Percentiles rank a stretch among this genome's conserved stretches.
These are phyloP conservation scores for Diabrotica virgifera DNA, from an alignment of 1,140 invertebrate species.

Conservation along the genomic window DNA sequence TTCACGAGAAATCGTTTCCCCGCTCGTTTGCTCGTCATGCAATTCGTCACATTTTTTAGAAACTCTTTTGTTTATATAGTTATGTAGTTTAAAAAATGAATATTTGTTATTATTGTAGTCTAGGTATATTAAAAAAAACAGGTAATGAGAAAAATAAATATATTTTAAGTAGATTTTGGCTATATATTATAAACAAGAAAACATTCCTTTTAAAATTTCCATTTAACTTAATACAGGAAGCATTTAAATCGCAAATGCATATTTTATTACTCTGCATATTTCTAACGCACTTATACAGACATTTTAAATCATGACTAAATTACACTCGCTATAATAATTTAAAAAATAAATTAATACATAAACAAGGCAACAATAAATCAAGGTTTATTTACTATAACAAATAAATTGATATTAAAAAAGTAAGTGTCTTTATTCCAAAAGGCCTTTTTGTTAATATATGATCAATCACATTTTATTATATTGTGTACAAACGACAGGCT, in stretches of 20 bases:
- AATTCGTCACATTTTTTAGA: too few species aligned
- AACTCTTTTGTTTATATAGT: too few species aligned
- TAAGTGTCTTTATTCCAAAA: too few species aligned
- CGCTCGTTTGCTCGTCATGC: too few species aligned
- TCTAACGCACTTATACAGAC: not conserved
- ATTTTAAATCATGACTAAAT: constrained; percentile 29
- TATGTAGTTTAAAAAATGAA: too few species aligned
- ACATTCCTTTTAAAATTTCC: not conserved
- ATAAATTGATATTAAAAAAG: constrained; percentile 5
- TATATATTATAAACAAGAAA: not conserved
- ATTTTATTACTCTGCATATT: constrained; percentile 7
- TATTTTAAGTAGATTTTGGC: constrained; percentile 13
- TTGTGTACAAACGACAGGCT: too few species aligned
- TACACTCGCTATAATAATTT: constrained; percentile 29
- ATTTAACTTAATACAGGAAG: not conserved
- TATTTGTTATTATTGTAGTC: not conserved
- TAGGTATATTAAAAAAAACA: constrained; percentile 6
- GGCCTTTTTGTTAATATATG: too few species aligned
- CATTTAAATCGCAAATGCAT: not conserved
- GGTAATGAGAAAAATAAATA: constrained; percentile 13
- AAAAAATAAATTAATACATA: constrained; percentile 1
- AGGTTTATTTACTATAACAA: constrained; percentile 6
- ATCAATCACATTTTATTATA: too few species aligned
- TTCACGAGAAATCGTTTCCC: too few species aligned
- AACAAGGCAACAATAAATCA: constrained; percentile 19